These are phyloP conservation scores for Gymnocephalus cernua DNA, from an alignment of 2,113 vertebrate genomes.

Conservation along the genomic window DNA sequence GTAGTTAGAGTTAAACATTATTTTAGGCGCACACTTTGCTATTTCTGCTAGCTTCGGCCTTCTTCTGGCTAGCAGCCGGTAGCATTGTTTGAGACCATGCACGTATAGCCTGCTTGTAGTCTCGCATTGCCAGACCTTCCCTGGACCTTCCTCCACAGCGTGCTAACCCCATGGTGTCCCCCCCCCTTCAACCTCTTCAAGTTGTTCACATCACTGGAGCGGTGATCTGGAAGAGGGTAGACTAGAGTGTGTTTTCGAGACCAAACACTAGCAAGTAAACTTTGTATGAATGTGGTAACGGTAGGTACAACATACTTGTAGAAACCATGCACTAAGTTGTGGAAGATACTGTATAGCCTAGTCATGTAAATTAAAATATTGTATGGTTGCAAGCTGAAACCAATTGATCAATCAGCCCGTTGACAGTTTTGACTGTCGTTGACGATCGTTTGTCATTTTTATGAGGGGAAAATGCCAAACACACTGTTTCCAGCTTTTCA, in stretches of 20 bases:
- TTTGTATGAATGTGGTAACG: not conserved
- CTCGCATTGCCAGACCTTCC: no score
- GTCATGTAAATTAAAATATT: rapidly evolving
- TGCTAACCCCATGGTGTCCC: constrained; percentile 39
- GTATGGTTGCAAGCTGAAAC: no score
- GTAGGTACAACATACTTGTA: not conserved
- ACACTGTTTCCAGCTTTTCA: not conserved
- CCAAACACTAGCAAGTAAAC: not conserved
- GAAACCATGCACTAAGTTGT: no score
- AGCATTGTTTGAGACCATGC: constrained; percentile 12
- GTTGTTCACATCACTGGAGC: not conserved
- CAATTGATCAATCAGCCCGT: not conserved
- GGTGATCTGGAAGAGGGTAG: not conserved
- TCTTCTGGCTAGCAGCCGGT: not conserved
- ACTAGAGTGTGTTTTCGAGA: not conserved
- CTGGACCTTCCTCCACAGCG: no score
- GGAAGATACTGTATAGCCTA: not conserved
- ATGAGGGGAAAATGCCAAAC: not conserved
- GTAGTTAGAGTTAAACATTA: not conserved
- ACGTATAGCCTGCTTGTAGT: constrained; percentile 42
- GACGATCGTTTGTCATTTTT: not conserved
- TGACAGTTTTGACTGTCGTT: not conserved
- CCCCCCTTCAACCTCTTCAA: no score
- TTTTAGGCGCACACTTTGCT: rapidly evolving
- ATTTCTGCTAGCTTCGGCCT: not conserved